A percentile compares a stretch with the other conserved stretches of the same genome.
Conservation (phyloP, 2,888 invertebrate genomes). For the Uropetala carovei region DNA sequence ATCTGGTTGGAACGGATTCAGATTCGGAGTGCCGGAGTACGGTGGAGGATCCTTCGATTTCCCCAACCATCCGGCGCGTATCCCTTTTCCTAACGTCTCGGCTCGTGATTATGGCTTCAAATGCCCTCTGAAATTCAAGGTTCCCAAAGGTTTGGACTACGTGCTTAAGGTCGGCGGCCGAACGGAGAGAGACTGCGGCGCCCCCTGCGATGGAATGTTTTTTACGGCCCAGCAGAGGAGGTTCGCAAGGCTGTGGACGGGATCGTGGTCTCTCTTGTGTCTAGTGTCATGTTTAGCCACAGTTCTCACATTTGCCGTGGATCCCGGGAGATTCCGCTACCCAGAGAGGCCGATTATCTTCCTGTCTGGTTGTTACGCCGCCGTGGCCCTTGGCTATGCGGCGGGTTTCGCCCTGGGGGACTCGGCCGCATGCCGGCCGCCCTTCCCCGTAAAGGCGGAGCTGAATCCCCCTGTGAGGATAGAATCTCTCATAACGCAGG, state of each 20-base stretch:
- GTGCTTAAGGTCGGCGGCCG: slow-evolving; percentile 88
- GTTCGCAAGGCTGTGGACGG: slow-evolving; percentile 94
- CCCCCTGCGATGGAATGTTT: slow-evolving; percentile 95
- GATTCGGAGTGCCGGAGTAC: slow-evolving; percentile 60
- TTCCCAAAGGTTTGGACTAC: slow-evolving; percentile 88
- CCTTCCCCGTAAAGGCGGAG: slow-evolving; percentile 84
- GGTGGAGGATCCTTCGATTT: slow-evolving; percentile 66
- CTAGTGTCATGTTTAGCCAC: slow-evolving; percentile 94
- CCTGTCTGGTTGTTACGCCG: slow-evolving; percentile 95
- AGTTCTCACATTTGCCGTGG: slow-evolving; percentile 94
- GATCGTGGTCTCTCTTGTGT: slow-evolving; percentile 94
- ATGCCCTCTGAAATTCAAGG: slow-evolving; percentile 91
- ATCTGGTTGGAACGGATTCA: slow-evolving; percentile 21
- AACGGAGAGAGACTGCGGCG: slow-evolving; percentile 86
- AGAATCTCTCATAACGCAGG: slow-evolving; percentile 92
- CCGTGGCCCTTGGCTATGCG: slow-evolving; percentile 95
- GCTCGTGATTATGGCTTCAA: slow-evolving; percentile 87
- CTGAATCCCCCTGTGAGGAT: slow-evolving; percentile 81
- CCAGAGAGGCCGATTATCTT: slow-evolving; percentile 99
- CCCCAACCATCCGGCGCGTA: slow-evolving; percentile 74
- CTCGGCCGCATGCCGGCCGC: slow-evolving; percentile 88
- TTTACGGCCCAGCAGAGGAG: slow-evolving; percentile 88
- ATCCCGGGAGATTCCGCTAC: slow-evolving; percentile 96
- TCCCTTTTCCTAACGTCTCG: slow-evolving; percentile 54
- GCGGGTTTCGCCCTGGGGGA: slow-evolving; percentile 91